Percentiles rank a stretch among this genome's conserved stretches.
Evolutionary conservation across 2,113 vertebrate genomes (phyloP).

Genomic region (Turnix velox): DNA sequence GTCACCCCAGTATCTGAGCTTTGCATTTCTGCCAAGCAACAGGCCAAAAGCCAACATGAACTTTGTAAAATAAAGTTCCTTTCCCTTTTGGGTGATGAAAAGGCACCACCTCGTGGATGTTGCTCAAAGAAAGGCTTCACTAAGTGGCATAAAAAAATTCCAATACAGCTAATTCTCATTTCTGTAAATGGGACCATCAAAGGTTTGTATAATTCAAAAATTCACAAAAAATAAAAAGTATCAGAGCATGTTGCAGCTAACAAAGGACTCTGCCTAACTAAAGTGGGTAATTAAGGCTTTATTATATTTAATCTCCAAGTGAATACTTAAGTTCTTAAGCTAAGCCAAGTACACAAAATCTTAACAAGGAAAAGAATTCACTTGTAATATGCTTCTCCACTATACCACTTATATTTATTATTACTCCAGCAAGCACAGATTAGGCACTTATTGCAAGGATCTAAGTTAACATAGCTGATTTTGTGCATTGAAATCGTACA

Average conservation of each 20-base stretch:
- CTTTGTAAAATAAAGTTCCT: neutral
- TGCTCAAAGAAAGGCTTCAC: neutral
- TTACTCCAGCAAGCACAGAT: neutral
- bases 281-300: neutral
- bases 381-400: neutral
- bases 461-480: neutral
- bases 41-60: neutral
- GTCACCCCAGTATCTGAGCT: neutral
- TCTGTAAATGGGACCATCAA: neutral
- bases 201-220: neutral
- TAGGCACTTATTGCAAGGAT: neutral
- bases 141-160: neutral
- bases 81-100: neutral
- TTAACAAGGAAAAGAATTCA: neutral
- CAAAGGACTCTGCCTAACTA: neutral
- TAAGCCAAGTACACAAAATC: neutral
- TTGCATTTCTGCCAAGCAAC: slow-evolving; percentile 2
- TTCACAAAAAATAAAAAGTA: neutral
- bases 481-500: neutral
- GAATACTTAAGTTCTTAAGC: neutral
- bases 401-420: neutral
- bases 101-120: slow-evolving; percentile 62
- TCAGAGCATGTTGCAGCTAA: neutral
- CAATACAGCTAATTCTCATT: neutral
- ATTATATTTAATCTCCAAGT: neutral